Evolutionary conservation across 2,888 invertebrate species (phyloP).

Genomic region (Rhabditoides inermis): DNA sequence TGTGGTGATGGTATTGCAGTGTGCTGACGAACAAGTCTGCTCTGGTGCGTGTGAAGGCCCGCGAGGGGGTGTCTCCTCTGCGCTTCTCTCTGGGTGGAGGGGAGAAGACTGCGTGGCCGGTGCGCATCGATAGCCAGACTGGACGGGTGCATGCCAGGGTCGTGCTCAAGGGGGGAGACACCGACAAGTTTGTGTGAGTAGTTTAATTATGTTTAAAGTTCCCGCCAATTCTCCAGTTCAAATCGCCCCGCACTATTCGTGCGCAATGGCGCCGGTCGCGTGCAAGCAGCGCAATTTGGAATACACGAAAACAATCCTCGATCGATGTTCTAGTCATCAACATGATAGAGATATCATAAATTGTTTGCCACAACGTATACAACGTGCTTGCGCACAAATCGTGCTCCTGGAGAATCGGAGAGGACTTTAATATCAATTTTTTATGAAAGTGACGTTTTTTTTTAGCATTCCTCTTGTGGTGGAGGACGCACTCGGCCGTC

Average conservation of each 20-base stretch:
- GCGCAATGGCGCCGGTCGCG: neutral
- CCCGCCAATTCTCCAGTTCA: too few species aligned
- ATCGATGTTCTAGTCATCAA: neutral
- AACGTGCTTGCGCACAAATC: too few species aligned
- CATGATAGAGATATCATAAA: too few species aligned
- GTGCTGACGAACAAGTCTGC: constrained; percentile 24
- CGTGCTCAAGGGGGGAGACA: constrained; percentile 19
- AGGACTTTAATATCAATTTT: neutral
- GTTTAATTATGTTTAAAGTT: neutral
- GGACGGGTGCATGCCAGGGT: constrained; percentile 32
- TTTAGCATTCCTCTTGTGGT: constrained; percentile 32
- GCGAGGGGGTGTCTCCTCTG: constrained; percentile 32
- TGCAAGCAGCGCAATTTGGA: too few species aligned
- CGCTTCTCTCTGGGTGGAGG: constrained; percentile 30
- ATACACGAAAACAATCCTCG: too few species aligned
- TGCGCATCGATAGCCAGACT: constrained; percentile 26
- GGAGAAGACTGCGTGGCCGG: constrained; percentile 25
- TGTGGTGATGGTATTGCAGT: constrained; percentile 11
- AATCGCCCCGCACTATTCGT: too few species aligned
- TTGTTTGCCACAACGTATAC: too few species aligned
- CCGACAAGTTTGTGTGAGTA: constrained; percentile 19
- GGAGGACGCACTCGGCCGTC: constrained; percentile 24
- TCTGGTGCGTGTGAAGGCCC: constrained; percentile 22
- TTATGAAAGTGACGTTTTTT: too few species aligned
- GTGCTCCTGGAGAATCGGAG: too few species aligned